Percentiles rank a stretch among this genome's conserved stretches.
phyloP scores from a whole-genome alignment of 2,113 vertebrate genomes.

The Clarias batrachus region DNA sequence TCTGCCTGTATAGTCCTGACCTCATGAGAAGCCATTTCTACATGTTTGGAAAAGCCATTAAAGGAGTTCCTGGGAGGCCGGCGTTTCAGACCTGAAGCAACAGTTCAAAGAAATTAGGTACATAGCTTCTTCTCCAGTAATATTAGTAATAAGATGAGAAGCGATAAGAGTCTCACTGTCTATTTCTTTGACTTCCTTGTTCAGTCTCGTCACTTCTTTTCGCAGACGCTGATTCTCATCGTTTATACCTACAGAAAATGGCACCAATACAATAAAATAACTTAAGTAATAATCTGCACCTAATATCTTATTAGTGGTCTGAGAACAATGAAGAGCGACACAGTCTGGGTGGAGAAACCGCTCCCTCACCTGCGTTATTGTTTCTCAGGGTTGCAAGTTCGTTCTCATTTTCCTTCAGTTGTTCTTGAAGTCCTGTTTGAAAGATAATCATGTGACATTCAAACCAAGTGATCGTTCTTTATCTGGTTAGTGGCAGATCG shows the following conservation, averaged over 20 bases:
- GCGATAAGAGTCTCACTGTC: neutral
- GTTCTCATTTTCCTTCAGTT: conserved; percentile 1
- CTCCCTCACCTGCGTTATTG: neutral
- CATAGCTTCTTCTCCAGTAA: neutral
- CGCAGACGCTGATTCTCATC: neutral
- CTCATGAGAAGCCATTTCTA: too few species aligned
- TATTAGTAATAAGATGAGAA: neutral
- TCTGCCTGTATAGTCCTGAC: too few species aligned
- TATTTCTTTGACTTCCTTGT: neutral
- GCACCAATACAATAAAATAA: too few species aligned
- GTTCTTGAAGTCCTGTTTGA: neutral
- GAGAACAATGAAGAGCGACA: neutral
- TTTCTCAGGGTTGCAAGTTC: neutral
- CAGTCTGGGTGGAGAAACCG: neutral
- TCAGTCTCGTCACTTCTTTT: neutral
- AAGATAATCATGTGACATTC: neutral
- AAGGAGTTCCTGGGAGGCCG: too few species aligned
- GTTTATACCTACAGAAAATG: neutral
- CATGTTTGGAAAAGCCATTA: too few species aligned
- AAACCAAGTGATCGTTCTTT: too few species aligned
- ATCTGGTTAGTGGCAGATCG: neutral
- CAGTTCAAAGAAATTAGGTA: too few species aligned
- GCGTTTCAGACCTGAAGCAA: too few species aligned
- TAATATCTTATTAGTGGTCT: too few species aligned
- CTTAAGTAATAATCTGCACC: too few species aligned